Evolutionary conservation across 2,797 vertebrate species (phyloP).

Genomic region (Hephaestus fuliginosus): DNA sequence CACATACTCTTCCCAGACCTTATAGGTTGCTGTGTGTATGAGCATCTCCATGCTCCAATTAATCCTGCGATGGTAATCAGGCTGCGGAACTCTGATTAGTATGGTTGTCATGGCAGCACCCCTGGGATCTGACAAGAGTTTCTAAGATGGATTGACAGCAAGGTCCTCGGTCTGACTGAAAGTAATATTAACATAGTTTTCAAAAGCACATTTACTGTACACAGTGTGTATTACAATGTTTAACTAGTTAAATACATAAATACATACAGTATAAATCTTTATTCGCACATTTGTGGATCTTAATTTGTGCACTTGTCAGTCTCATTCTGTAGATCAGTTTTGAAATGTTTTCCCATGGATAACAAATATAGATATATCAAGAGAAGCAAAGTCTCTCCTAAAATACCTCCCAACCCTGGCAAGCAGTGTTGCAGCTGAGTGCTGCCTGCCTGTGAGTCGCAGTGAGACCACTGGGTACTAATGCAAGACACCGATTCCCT

Average conservation of each 20-base stretch:
- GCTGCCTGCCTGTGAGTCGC: not conserved
- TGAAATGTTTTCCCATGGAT: not conserved
- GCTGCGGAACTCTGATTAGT: conserved; percentile 62
- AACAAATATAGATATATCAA: not conserved
- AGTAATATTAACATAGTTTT: conserved; percentile 14
- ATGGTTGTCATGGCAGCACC: conserved; percentile 66
- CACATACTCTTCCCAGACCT: conserved; percentile 31
- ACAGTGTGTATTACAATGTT: not conserved
- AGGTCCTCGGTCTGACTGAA: conserved; percentile 24
- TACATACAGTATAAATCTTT: not conserved
- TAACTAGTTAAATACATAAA: not conserved
- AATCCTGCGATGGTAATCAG: conserved; percentile 64
- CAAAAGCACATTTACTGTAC: not conserved
- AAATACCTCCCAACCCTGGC: not conserved
- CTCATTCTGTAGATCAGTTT: not conserved
- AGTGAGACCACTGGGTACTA: not conserved
- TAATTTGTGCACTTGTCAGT: not conserved
- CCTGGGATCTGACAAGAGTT: conserved; percentile 55
- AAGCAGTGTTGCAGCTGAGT: not conserved
- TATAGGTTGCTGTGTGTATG: conserved; percentile 23
- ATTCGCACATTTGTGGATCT: not conserved
- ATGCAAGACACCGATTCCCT: not conserved
- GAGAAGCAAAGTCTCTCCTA: too few relatives aligned
- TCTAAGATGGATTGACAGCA: conserved; percentile 59
- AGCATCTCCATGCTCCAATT: conserved; percentile 50